These are phyloP conservation scores for Cottus gobio DNA, from an alignment of 2,113 vertebrate species.

Conservation along the genomic window DNA sequence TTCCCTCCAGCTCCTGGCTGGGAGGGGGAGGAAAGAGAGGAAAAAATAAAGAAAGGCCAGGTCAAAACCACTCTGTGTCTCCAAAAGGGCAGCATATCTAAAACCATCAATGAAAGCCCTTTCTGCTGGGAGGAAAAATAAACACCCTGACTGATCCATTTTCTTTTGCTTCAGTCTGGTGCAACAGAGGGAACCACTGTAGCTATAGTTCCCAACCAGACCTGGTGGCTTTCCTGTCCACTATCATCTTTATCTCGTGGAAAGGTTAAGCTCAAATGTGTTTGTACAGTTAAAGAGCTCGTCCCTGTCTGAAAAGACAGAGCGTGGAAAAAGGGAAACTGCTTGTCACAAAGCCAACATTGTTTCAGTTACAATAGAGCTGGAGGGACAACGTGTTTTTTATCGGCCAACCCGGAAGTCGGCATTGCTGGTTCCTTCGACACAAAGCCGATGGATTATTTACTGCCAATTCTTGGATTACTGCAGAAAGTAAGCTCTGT, in stretches of 20 bases:
- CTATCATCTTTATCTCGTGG: slow-evolving; percentile 21
- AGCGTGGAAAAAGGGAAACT: neutral
- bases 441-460: neutral
- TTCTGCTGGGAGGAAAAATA: slow-evolving; percentile 78
- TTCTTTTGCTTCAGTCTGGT: slow-evolving; percentile 53
- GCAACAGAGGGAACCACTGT: slow-evolving; percentile 33
- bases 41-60: slow-evolving; percentile 56
- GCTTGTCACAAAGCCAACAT: slow-evolving; percentile 1
- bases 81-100: slow-evolving; percentile 73
- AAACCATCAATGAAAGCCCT: slow-evolving; percentile 79
- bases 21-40: slow-evolving; percentile 2
- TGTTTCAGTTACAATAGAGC: neutral
- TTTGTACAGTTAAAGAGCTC: slow-evolving; percentile 41
- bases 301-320: slow-evolving; percentile 14
- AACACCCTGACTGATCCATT: slow-evolving; percentile 64
- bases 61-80: slow-evolving; percentile 62
- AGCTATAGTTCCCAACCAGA: slow-evolving; percentile 18
- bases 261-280: slow-evolving; percentile 44
- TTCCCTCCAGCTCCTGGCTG: slow-evolving; percentile 51
- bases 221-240: slow-evolving; percentile 31
- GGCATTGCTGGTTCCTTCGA: neutral
- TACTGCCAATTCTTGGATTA: neutral
- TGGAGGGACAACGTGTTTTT: neutral
- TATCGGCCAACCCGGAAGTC: neutral
- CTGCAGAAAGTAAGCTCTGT: neutral